Conservation (phyloP, 2,797 vertebrate species). For the Acrocephalus scirpaceus region DNA sequence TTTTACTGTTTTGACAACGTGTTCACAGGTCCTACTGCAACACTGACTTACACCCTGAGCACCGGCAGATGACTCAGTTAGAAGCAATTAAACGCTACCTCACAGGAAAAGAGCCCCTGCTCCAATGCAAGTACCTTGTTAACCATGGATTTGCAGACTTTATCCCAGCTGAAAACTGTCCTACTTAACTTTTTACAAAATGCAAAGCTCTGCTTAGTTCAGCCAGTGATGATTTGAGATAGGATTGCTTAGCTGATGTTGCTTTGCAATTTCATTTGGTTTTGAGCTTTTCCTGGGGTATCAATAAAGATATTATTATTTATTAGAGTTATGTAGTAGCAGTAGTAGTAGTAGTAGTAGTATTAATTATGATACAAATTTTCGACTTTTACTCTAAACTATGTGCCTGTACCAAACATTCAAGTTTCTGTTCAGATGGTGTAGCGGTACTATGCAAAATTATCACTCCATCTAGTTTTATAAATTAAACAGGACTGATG, state of each 20-base stretch:
- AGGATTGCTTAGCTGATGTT: not conserved
- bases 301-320: not conserved
- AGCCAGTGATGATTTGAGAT: not conserved
- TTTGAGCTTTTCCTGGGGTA: not conserved
- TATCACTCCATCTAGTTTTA: not conserved
- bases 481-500: not conserved
- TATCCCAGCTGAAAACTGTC: not conserved
- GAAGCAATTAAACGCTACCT: slow-evolving; percentile 96
- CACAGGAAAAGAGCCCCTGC: slow-evolving; percentile 87
- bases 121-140: slow-evolving; percentile 86
- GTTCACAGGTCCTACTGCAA: slow-evolving; percentile 93
- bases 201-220: not conserved
- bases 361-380: not conserved
- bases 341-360: too few relatives aligned
- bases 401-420: not conserved
- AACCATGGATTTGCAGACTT: not conserved
- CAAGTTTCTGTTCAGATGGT: not conserved
- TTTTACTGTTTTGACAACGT: slow-evolving; percentile 24
- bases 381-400: not conserved
- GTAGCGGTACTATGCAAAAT: not conserved
- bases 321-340: not conserved
- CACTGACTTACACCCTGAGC: slow-evolving; percentile 90
- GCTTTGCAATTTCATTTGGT: not conserved
- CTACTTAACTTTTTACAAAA: not conserved
- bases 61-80: slow-evolving; percentile 90